A percentile compares a stretch with the other conserved stretches of the same genome.
Conservation (phyloP, 2,797 vertebrate genomes). For the Microctenopoma stevenorrisi region DNA sequence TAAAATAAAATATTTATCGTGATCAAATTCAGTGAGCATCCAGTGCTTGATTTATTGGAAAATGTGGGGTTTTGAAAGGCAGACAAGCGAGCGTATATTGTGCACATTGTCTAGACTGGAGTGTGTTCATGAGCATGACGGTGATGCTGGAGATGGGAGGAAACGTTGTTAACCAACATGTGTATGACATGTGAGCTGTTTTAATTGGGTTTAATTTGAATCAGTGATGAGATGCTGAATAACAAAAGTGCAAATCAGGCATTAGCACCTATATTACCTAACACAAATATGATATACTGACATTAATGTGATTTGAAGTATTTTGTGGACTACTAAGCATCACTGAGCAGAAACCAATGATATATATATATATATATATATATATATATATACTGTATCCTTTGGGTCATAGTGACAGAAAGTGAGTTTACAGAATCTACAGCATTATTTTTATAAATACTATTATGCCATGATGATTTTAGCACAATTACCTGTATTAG, state of each 20-base stretch:
- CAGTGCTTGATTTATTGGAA: constrained; percentile 39
- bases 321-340: neutral
- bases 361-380: too few relatives aligned
- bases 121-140: neutral
- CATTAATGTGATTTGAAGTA: constrained; percentile 1
- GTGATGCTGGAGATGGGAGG: neutral
- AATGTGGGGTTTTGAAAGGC: constrained; percentile 27
- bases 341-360: too few relatives aligned
- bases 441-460: neutral
- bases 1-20: too few relatives aligned
- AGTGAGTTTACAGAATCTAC: too few relatives aligned
- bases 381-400: neutral
- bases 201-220: neutral
- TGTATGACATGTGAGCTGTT: constrained; percentile 7
- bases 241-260: constrained; percentile 6
- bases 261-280: too few relatives aligned
- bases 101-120: neutral
- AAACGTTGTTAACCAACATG: constrained; percentile 1
- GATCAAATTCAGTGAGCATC: too few relatives aligned
- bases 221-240: neutral
- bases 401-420: neutral
- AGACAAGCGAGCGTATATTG: constrained; percentile 9
- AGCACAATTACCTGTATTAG: too few relatives aligned
- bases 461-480: neutral
- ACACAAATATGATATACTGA: too few relatives aligned